Evolutionary conservation across 2,113 vertebrate genomes (phyloP).

Genomic region (Seriola aureovittata): DNA sequence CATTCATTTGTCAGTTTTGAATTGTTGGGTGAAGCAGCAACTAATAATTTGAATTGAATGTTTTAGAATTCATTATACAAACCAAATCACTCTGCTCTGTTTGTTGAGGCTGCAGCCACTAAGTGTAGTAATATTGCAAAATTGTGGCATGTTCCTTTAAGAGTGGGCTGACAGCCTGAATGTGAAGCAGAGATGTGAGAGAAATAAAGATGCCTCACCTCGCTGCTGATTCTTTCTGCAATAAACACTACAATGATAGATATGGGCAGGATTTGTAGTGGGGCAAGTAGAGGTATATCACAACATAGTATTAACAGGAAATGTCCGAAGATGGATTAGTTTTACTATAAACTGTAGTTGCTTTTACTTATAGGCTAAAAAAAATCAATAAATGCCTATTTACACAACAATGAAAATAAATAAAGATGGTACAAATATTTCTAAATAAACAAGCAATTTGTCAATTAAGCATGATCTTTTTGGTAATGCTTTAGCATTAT

Average conservation of each 20-base stretch:
- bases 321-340: too few relatives aligned
- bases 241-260: background rate
- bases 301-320: too few relatives aligned
- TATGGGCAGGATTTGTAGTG: background rate
- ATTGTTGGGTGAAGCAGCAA: background rate
- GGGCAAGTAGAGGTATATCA: background rate
- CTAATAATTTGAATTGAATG: background rate
- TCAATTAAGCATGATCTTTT: too few relatives aligned
- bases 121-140: background rate
- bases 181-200: constrained; percentile 20
- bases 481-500: background rate
- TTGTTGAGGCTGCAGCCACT: background rate
- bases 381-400: too few relatives aligned
- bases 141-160: constrained; percentile 74
- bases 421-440: too few relatives aligned
- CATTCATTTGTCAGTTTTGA: background rate
- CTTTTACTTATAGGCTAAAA: too few relatives aligned
- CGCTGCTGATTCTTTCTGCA: background rate
- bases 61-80: background rate
- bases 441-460: too few relatives aligned
- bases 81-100: too few relatives aligned
- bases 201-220: constrained; percentile 29
- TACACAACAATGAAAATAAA: too few relatives aligned
- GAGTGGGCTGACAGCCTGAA: constrained; percentile 70
- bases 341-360: too few relatives aligned